Evolutionary conservation across 2,888 invertebrate species (phyloP).

Genomic region (Xanthorhoe designata): DNA sequence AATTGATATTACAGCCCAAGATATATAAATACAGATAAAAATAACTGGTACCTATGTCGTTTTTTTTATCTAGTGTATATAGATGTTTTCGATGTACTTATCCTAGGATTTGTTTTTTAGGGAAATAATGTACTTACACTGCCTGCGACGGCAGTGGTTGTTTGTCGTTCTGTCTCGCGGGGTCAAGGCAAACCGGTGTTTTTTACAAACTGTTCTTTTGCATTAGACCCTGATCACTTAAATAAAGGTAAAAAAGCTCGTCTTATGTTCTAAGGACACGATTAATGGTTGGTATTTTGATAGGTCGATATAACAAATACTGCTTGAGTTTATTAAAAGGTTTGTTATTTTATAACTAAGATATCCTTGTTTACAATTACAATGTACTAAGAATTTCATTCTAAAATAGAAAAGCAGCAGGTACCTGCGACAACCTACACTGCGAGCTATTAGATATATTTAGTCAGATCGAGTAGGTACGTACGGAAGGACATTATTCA

Average conservation of each 20-base stretch:
- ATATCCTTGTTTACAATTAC: neutral
- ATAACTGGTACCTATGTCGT: neutral
- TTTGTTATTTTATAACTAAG: neutral
- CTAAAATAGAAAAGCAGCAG: too few species aligned
- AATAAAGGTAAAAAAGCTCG: conserved; percentile 25
- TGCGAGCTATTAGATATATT: too few species aligned
- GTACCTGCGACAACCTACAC: too few species aligned
- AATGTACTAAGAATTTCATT: neutral
- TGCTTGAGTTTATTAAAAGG: neutral
- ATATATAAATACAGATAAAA: conserved; percentile 12
- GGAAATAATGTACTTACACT: conserved; percentile 34
- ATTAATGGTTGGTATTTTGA: conserved; percentile 9
- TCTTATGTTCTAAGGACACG: conserved; percentile 24
- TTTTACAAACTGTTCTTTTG: conserved; percentile 46
- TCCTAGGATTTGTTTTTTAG: conserved; percentile 24
- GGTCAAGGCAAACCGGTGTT: conserved; percentile 59
- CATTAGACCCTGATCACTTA: conserved; percentile 42
- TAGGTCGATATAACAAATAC: conserved; percentile 8
- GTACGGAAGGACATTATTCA: too few species aligned
- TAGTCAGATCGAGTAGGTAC: too few species aligned
- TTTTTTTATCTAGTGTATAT: neutral
- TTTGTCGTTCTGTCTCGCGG: conserved; percentile 39
- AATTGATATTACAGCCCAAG: conserved; percentile 36
- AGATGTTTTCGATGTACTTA: neutral
- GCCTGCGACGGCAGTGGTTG: conserved; percentile 39